Base-by-base conservation (phyloP, 2,888 invertebrate species). In the Calliphora vomitoria region DNA sequence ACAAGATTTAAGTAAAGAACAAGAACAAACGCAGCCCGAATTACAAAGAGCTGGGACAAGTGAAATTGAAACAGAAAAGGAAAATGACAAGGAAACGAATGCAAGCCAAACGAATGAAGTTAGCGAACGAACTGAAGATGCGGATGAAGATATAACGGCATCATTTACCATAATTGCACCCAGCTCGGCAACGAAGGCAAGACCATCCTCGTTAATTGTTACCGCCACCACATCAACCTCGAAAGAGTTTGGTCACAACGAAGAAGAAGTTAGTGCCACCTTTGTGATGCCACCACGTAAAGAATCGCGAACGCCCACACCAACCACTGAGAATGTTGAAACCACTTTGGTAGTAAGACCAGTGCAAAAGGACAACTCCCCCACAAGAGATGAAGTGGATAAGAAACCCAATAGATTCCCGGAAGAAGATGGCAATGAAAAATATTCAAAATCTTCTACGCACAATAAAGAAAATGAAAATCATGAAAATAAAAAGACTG, bases 141-240 rank as follows among this genome's bases (percentile, higher is more conserved):
- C 88, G 64, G 90, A 88, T 15, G 90, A 90, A 53, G 92, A 92
- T 86, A 91, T 93, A 72, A 92, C 91, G 72, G 93, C 93, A 50
- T 91, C 91, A 79, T 93, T 93, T 88, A 93, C 93, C 4, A 89
- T 93, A 44, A 87, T 91, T 25, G 89, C 93, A 25, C 91, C 92
- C 25, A 81, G 82, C 50, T 82, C 86, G 13, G 85, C 81, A 38
- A 85, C 85, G 35, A 84, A 88, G 13, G 62, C 82, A 0, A 82
- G 88, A 81, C 86, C 89, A 75, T 62, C 90, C 78, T 82, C 89
- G 60, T 72, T 89, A 79, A 74, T 89, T 85, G 90, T 88, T 66
- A 85, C 86, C 78, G 81, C 86, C 66, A 74, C 87, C 58, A 85
- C 87, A 74, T 69, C 88, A 35, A 83, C 84, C 68, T 72, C 88